Conservation (phyloP, 2,797 vertebrate species). For the Sebastes taczanowskii region DNA sequence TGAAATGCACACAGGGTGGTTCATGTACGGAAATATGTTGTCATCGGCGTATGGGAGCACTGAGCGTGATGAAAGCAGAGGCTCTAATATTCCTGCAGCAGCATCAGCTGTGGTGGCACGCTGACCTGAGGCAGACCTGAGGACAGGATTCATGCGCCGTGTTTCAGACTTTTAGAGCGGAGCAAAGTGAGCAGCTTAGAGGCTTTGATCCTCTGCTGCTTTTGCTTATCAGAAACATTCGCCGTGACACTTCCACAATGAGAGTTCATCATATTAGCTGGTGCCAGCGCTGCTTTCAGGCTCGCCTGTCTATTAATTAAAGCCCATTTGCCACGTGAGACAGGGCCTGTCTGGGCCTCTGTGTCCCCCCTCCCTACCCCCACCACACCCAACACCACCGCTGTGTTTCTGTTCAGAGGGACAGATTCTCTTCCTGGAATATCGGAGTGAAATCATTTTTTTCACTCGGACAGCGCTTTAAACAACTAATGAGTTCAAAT, state of each 20-base stretch:
- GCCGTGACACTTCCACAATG: constrained; percentile 87
- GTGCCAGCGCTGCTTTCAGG: constrained; percentile 74
- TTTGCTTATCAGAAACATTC: constrained; percentile 88
- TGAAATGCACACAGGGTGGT: not conserved
- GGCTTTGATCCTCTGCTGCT: constrained; percentile 84
- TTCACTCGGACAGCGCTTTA: not conserved
- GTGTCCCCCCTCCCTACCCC: too few relatives aligned
- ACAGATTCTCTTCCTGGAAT: not conserved
- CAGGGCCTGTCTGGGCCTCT: constrained; percentile 4
- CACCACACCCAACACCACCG: not conserved
- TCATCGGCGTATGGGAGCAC: not conserved
- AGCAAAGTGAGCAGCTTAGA: constrained; percentile 83
- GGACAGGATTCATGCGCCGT: not conserved
- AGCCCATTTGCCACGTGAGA: not conserved
- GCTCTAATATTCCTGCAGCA: not conserved
- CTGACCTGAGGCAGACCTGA: not conserved
- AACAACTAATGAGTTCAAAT: not conserved
- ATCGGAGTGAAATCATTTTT: not conserved
- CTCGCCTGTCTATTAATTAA: constrained; percentile 24
- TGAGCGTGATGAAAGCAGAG: not conserved
- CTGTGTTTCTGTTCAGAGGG: not conserved
- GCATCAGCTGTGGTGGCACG: not conserved
- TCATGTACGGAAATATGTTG: not conserved
- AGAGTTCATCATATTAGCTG: constrained; percentile 85
- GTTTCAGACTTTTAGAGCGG: not conserved